Conservation (phyloP, 1,140 invertebrate genomes). For the Wiebesia pumilae region DNA sequence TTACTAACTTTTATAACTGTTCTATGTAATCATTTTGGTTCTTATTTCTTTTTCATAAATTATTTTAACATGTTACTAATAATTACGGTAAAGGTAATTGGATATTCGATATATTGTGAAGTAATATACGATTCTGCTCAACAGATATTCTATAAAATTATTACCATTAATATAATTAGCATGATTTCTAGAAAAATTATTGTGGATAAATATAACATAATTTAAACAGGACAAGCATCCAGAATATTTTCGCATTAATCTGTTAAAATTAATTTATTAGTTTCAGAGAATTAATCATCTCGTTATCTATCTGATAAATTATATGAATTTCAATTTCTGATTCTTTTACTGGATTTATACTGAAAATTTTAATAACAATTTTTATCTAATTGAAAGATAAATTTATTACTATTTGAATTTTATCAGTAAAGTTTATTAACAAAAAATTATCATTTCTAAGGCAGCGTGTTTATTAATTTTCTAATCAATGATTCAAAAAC, state of each 20-base stretch:
- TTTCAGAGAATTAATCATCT: background rate
- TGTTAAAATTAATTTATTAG: background rate
- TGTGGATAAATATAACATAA: background rate
- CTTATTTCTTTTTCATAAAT: background rate
- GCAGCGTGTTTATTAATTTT: too few species aligned
- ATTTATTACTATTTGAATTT: too few species aligned
- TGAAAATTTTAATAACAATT: too few species aligned
- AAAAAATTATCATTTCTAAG: too few species aligned
- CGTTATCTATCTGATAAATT: too few species aligned
- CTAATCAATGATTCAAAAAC: too few species aligned
- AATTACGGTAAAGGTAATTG: background rate
- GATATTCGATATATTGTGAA: background rate
- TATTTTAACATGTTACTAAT: background rate
- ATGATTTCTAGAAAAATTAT: background rate
- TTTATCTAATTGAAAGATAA: too few species aligned
- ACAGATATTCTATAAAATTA: background rate
- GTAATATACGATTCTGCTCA: background rate
- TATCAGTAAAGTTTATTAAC: too few species aligned
- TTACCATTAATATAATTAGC: too few species aligned
- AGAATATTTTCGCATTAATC: background rate
- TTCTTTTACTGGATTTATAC: too few species aligned
- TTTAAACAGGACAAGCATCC: background rate
- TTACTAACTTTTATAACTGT: background rate
- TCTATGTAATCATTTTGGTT: background rate
- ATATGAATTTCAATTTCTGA: too few species aligned